These are phyloP conservation scores for Petrolisthes manimaculis DNA, from an alignment of 2,888 invertebrate genomes.

Conservation along the genomic window DNA sequence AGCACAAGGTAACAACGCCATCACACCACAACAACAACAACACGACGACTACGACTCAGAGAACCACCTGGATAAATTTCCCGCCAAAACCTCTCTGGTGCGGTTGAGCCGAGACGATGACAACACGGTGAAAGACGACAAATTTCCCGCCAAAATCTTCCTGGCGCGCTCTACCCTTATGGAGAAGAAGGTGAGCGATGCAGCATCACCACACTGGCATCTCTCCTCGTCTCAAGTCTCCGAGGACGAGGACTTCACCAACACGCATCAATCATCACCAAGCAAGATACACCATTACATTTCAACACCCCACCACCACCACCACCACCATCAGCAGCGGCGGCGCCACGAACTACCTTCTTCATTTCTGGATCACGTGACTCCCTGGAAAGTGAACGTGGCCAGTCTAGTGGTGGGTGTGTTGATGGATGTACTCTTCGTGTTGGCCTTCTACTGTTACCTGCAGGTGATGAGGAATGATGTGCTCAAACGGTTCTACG, in stretches of 20 bases:
- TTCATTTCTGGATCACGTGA: background rate
- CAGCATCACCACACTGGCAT: background rate
- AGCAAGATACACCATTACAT: background rate
- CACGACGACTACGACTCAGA: too few relatives aligned
- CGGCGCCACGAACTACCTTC: background rate
- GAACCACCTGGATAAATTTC: too few relatives aligned
- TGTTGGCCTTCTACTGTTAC: background rate
- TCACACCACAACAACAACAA: too few relatives aligned
- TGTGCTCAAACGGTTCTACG: background rate
- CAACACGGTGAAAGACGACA: too few relatives aligned
- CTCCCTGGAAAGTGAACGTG: slow-evolving; percentile 8
- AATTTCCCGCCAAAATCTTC: too few relatives aligned
- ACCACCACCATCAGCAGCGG: background rate
- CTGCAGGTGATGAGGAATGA: background rate
- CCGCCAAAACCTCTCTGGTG: too few relatives aligned
- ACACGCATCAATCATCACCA: background rate
- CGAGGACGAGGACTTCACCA: background rate
- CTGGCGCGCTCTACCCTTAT: too few relatives aligned
- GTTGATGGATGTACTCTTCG: slow-evolving; percentile 4
- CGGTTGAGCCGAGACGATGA: too few relatives aligned
- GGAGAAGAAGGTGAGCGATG: too few relatives aligned
- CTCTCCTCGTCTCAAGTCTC: background rate
- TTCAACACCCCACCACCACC: background rate
- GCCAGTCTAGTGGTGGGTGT: background rate
- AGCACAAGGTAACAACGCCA: background rate